Evolutionary conservation across 1,140 invertebrate genomes (phyloP), one percentile per base, ranked within the genome.

Genomic region (Acromyrmex echinatior): DNA sequence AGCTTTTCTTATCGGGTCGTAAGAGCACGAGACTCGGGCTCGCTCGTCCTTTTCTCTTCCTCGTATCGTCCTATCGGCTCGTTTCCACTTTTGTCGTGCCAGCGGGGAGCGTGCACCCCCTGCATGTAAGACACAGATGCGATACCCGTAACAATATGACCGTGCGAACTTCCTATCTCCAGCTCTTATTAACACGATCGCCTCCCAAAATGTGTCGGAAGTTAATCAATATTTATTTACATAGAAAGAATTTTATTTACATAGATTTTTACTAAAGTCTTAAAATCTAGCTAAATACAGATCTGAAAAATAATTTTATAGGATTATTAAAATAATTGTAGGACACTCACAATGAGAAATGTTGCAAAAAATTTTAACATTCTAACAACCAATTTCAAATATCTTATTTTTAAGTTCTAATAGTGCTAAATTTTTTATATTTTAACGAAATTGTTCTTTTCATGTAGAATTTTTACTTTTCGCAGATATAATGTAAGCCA

Each of bases 81-180:
- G 71, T 91, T 91, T 88, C 89, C 89, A 91, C 89, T 82, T 91
- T 91, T 90, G 90, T 90, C 86, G 73, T 53, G 28, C 51, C 35
- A 84, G 49, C 66, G 49, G 77, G 80, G 45, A 81, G 76, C 35
- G 49, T 31, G 62, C 49, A 78, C 21, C 78, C 39, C 81, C 1
- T 86, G 62, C 65, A 35, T 80, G 53, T 87, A 80, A 90, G 60
- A 28, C 39, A 16, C 14, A 79, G 70, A 80, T 86, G 65, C 74
- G 71, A 84, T 90, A 89, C 82, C 58, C 21, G 35, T 16, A 60
- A 86, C 89, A 80, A 82, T 88, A 90, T 81, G 77, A 86, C 49
- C 51, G 58, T 51, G 62, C 78, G 21, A 82, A 71, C 49, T 58
- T 76, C 56, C 73, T 84, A 87, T 90, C 86, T 35, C 12, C 58